Base-by-base conservation (phyloP, 2,888 invertebrate species). In the Drosophila anomalata region DNA sequence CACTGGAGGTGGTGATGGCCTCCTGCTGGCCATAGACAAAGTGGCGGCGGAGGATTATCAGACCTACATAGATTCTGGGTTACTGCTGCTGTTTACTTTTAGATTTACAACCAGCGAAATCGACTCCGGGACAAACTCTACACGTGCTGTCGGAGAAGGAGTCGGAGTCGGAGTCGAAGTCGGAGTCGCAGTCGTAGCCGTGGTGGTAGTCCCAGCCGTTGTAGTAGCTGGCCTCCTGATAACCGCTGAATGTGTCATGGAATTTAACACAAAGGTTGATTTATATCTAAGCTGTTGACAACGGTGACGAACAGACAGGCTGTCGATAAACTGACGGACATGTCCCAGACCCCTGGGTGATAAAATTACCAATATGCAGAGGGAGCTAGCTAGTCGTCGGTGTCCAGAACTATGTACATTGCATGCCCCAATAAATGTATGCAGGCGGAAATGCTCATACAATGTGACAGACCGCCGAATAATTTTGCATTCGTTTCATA, bases 221-320 rank as follows among this genome's bases (percentile, higher is more conserved):
- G 63, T 24, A 20, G 29, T 20, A 47, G 69, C 66, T 39, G 44
- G 48, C 24, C 46, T 77, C 24, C 46, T 77, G 75, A 75, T 85
- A 81, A 77, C 80, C 73, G 53, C 51, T 62, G 39, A 73, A 76
- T 83, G 78, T 86, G 87, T 78, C 81, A 82, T 56, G 73, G 56
- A 74, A 86, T 76, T 80, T 77, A 83, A 86, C 71, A 83, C 80
- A 74, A 65, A 72, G 51, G 75, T 79, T 88, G 88, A 88, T 89
- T 86, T 89, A 88, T 88, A 88, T 88, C 89, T 78, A 56, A 70
- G 46, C 78, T 44, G 53, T 73, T 77, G 80, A 80, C 80, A 85
- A 79, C 66, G 54, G 50, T 71, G 71, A 71, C 71, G 56, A 71
- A 53, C 55, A 70, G 70, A 71, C 71, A 71, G 72, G 44, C 63